A percentile compares a stretch with the other conserved stretches of the same genome.
Conservation (phyloP, 2,113 vertebrate genomes). For the Trogon surrucura region DNA sequence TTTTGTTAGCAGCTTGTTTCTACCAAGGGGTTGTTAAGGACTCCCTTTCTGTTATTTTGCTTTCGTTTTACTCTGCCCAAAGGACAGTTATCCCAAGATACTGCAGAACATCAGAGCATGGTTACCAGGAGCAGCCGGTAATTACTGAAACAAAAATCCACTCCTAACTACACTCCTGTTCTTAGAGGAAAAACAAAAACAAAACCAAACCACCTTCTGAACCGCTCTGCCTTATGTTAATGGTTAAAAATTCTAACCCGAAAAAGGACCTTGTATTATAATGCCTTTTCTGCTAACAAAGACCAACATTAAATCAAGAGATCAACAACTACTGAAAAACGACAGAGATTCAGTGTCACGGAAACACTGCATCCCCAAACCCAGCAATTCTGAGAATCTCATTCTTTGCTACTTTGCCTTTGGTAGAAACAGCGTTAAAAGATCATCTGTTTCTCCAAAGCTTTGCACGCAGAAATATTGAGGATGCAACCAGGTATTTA, state of each 20-base stretch:
- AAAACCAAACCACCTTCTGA: background rate
- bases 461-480: fast-evolving
- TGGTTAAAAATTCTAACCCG: background rate
- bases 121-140: constrained; percentile 32
- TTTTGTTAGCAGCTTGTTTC: constrained; percentile 42
- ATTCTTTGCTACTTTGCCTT: background rate
- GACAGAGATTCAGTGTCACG: background rate
- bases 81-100: constrained; percentile 39
- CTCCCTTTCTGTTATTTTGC: constrained; percentile 8
- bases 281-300: background rate
- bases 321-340: background rate
- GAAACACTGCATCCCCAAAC: background rate
- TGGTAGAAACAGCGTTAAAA: background rate
- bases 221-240: constrained; percentile 14
- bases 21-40: background rate
- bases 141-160: constrained; percentile 48
- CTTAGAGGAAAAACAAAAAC: background rate
- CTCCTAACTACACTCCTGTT: background rate
- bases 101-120: constrained; percentile 55
- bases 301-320: too few relatives aligned
- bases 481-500: background rate
- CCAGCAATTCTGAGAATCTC: background rate
- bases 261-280: background rate
- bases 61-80: constrained; percentile 34
- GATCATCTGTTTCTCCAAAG: background rate